Evolutionary conservation across 2,113 vertebrate species (phyloP).

Genomic region (Peucedramus taeniatus): DNA sequence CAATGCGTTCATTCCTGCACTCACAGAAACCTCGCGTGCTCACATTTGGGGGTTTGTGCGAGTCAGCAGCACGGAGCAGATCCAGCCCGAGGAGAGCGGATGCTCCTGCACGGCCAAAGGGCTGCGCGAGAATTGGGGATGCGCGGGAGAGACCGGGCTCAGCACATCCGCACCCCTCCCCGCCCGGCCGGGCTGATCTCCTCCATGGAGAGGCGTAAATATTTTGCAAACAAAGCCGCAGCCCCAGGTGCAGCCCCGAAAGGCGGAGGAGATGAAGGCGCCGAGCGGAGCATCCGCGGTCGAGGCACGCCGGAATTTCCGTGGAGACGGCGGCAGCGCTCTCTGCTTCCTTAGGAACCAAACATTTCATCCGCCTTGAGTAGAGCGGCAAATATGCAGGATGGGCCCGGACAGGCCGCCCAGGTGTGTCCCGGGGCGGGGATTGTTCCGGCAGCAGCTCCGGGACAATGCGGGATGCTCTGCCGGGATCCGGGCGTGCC

Average conservation of each 20-base stretch:
- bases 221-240: neutral
- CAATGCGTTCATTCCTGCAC: neutral
- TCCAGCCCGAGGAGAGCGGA: rapidly evolving
- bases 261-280: neutral
- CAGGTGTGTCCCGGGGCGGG: neutral
- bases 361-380: neutral
- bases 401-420: neutral
- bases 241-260: neutral
- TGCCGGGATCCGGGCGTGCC: neutral
- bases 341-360: neutral
- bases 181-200: neutral
- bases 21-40: neutral
- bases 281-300: neutral
- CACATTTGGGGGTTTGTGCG: rapidly evolving
- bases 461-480: neutral
- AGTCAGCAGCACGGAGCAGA: rapidly evolving
- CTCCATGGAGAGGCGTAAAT: neutral
- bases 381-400: neutral
- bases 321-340: neutral
- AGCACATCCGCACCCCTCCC: neutral
- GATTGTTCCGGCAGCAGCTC: neutral
- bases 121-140: neutral
- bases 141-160: rapidly evolving
- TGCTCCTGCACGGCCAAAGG: rapidly evolving
- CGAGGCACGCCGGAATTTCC: neutral